phyloP scores from a whole-genome alignment of 1,140 invertebrate species.

The Neodiprion pinetum region DNA sequence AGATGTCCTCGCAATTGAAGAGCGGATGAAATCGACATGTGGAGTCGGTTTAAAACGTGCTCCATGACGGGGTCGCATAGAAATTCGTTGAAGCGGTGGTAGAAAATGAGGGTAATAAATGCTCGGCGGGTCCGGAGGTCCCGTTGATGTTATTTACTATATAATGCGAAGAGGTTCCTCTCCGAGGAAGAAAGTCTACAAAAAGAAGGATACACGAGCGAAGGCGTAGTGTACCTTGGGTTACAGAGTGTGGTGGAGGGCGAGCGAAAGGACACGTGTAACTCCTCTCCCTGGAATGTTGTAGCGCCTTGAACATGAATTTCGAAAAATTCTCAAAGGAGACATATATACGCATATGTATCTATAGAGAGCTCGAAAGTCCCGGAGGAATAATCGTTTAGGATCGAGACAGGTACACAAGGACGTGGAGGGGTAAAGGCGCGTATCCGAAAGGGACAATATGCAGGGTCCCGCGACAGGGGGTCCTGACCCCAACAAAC shows the following conservation, averaged over 20 bases:
- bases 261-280: not conserved
- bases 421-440: not conserved
- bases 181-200: too few species aligned
- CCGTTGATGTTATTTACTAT: too few species aligned
- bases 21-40: too few species aligned
- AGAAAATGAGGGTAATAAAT: too few species aligned
- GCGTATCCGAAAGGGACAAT: conserved; percentile 1
- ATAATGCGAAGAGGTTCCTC: too few species aligned
- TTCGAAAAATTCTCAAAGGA: not conserved
- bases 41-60: too few species aligned
- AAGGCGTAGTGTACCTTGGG: too few species aligned
- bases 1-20: too few species aligned
- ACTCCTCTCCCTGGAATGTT: not conserved
- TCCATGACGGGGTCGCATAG: too few species aligned
- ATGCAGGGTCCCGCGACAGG: conserved; percentile 2
- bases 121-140: too few species aligned
- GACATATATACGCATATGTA: not conserved
- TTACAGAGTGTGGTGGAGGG: not conserved
- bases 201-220: too few species aligned
- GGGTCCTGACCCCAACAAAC: conserved; percentile 1
- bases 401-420: conserved; percentile 4
- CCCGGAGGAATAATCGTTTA: conserved; percentile 4
- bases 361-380: not conserved
- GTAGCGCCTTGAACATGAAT: not conserved
- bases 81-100: too few species aligned